Base-by-base conservation (phyloP, 2,888 invertebrate genomes). In the Drosophila formosana region DNA sequence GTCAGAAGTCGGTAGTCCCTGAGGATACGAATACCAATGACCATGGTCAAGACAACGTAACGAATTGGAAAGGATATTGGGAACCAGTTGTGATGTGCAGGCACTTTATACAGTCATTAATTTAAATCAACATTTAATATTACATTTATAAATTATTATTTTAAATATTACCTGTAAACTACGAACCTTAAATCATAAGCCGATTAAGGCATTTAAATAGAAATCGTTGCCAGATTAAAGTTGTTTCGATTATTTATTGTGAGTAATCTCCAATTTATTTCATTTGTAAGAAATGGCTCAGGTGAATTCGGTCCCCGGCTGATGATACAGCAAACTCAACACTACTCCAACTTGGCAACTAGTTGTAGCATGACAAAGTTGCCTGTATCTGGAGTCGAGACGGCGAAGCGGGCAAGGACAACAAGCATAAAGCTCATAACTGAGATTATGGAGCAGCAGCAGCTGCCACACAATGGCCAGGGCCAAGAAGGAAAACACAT, bases 341-440 rank as follows among this genome's bases (percentile, higher is more conserved):
- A 57, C 41, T 53, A 37, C 37, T 47, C 30, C 26, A 30, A 23
- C 30, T 41, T 23, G 53, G 18, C 28, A 43, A 43, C 53, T 18
- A 41, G 26, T 30, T 28, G 7, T 18, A 8, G 34, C 30, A 37
- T 23, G n/a, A 53, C 37, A 57, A 53, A 49, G 49, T 43, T 58
- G 41, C 28, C 34, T 23, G 37, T 55, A 9, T 34, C 37, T 43
- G 72, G 25, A 72, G 72, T 65, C 53, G 47, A 62, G 28, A 47
- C 32, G 30, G 8, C 46, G 25, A 51, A 55, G 43, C 13, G n/a
- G 23, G 43, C 39, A 45, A 75, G 78, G 63, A 75, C 63, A 78
- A 51, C 64, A 53, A 61, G 45, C 71, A 57, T 61, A 74, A 82
- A 67, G 57, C 80, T 85, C 80, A 83, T 84, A 88, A 79, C 77